A percentile compares a stretch with the other conserved stretches of the same genome.
Conservation (phyloP, 2,113 vertebrate species). For the Datnioides undecimradiatus region DNA sequence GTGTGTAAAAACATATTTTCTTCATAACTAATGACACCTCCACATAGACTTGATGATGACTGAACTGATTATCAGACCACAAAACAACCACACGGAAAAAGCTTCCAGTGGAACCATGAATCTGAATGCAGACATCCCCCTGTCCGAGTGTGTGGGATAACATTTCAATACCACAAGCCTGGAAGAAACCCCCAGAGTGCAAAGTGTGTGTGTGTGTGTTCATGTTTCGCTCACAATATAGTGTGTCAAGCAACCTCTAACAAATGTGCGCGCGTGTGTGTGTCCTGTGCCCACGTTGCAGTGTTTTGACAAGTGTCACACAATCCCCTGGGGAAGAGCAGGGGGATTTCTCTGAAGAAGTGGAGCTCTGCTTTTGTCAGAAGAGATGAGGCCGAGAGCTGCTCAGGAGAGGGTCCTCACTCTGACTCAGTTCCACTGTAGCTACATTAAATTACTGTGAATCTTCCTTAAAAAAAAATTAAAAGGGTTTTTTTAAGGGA, state of each 20-base stretch:
- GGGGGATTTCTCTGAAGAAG: constrained; percentile 38
- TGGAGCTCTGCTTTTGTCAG: constrained; percentile 45
- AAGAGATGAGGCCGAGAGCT: constrained; percentile 6
- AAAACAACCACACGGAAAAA: neutral
- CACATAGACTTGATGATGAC: neutral
- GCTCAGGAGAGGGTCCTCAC: neutral
- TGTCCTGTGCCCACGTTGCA: constrained; percentile 28
- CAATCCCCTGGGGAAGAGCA: constrained; percentile 22
- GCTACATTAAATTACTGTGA: neutral
- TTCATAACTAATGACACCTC: neutral
- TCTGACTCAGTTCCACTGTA: neutral
- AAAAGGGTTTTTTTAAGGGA: neutral
- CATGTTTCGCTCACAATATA: constrained; percentile 5
- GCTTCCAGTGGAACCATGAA: constrained; percentile 6
- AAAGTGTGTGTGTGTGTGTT: constrained; percentile 21
- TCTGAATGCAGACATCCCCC: constrained; percentile 6
- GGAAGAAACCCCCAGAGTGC: constrained; percentile 24
- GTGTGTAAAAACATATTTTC: too few relatives aligned
- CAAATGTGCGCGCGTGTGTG: constrained; percentile 20
- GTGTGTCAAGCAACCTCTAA: constrained; percentile 14
- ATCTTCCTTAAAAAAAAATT: too few relatives aligned
- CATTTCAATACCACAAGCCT: constrained; percentile 14
- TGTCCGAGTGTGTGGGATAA: neutral
- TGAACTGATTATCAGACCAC: neutral
- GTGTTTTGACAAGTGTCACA: constrained; percentile 58